Evolutionary conservation across 2,113 vertebrate genomes (phyloP).

Genomic region (Chunga burmeisteri): DNA sequence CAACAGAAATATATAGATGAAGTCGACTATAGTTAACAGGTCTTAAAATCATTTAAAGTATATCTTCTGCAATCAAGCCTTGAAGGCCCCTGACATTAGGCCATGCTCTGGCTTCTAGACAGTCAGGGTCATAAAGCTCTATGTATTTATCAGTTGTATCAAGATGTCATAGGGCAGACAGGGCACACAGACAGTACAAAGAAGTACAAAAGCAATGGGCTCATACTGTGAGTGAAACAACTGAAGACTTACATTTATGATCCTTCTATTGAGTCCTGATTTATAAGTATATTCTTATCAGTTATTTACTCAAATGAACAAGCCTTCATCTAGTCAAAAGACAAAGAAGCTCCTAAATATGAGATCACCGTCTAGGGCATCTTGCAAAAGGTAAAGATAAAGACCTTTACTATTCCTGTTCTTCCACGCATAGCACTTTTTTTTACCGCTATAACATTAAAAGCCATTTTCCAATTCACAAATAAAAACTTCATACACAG

Average conservation of each 20-base stretch:
- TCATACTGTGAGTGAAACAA: neutral
- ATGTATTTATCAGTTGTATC: neutral
- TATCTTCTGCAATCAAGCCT: neutral
- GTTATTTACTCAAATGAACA: neutral
- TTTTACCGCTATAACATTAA: neutral
- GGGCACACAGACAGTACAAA: neutral
- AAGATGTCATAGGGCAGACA: neutral
- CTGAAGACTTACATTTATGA: neutral
- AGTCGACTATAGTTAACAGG: neutral
- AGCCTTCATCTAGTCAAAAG: neutral
- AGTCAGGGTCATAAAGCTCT: neutral
- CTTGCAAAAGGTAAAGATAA: neutral
- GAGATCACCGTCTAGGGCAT: neutral
- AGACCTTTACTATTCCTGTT: neutral
- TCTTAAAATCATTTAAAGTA: neutral
- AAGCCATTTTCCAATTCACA: neutral
- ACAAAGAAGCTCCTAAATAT: neutral
- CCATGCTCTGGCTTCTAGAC: neutral
- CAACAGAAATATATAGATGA: neutral
- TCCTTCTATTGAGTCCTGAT: neutral
- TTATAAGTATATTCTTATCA: neutral
- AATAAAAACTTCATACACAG: neutral
- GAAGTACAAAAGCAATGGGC: neutral
- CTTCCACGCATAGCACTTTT: neutral
- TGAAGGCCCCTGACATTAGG: neutral